phyloP scores from a whole-genome alignment of 2,888 invertebrate genomes.

The Stomorhina lunata region DNA sequence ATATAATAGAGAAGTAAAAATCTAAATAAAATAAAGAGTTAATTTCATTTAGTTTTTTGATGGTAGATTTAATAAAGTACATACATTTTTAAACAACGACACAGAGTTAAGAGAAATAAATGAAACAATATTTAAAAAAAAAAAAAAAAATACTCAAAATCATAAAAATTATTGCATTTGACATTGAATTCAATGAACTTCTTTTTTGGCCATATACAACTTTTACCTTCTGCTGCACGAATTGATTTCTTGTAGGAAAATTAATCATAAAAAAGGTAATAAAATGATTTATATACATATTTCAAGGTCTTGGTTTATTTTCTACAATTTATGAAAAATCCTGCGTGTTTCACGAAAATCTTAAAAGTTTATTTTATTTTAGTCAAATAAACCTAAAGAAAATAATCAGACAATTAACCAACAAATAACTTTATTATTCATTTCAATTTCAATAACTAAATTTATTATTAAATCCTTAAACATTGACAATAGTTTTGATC shows the following conservation, averaged over 20 bases:
- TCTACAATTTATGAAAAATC: background rate
- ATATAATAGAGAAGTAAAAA: background rate
- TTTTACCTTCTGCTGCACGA: background rate
- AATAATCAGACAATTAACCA: constrained; percentile 21
- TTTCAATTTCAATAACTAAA: no score
- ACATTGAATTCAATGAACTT: background rate
- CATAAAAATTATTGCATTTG: background rate
- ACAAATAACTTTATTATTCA: no score
- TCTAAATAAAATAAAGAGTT: background rate
- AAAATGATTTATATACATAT: no score
- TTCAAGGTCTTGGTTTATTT: background rate
- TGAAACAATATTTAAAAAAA: background rate
- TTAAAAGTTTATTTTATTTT: background rate
- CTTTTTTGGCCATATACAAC: background rate
- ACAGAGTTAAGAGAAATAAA: background rate
- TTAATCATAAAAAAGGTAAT: no score
- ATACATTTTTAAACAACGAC: background rate
- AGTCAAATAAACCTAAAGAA: background rate
- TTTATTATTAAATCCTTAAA: no score
- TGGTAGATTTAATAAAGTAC: background rate
- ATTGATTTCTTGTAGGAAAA: no score
- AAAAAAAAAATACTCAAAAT: background rate
- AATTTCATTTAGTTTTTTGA: background rate
- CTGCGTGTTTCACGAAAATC: constrained; percentile 20
- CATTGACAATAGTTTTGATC: no score